These are phyloP conservation scores for Anthoptus insignis DNA, from an alignment of 2,888 invertebrate genomes.

Conservation along the genomic window DNA sequence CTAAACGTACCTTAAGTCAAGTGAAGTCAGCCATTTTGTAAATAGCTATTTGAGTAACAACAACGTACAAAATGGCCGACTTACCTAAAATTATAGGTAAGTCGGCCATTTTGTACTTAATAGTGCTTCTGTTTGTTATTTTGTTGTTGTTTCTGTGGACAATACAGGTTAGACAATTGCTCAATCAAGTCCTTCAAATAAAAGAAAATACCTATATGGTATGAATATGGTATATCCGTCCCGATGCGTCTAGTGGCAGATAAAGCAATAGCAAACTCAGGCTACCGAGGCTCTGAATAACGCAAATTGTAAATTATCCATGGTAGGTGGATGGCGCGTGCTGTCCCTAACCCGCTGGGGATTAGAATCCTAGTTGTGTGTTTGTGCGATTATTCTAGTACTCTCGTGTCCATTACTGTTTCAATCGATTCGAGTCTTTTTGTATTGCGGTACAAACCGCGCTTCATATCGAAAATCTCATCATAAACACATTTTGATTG, in stretches of 20 bases:
- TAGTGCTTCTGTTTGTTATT: no score
- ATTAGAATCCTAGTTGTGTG: constrained; percentile 74
- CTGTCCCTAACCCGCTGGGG: constrained; percentile 65
- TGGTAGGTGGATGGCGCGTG: constrained; percentile 68
- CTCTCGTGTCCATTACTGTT: constrained; percentile 68
- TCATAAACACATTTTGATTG: constrained; percentile 52
- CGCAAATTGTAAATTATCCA: constrained; percentile 75
- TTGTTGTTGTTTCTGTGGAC: no score
- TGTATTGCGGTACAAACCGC: constrained; percentile 57
- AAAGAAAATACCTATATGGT: no score
- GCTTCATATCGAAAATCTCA: constrained; percentile 50
- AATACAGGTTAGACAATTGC: no score
- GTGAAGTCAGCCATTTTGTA: no score
- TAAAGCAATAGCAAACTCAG: constrained; percentile 20
- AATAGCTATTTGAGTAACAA: no score
- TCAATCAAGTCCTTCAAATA: no score
- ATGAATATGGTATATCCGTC: no score
- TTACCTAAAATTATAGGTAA: no score
- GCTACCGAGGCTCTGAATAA: constrained; percentile 53
- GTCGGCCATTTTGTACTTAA: no score
- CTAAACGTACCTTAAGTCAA: no score
- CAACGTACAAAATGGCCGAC: no score
- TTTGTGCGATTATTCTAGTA: constrained; percentile 69
- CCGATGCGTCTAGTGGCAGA: constrained; percentile 6
- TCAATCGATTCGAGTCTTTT: constrained; percentile 62